These are phyloP conservation scores for Thunnus albacares DNA, from an alignment of 2,797 vertebrate species.

Conservation along the genomic window DNA sequence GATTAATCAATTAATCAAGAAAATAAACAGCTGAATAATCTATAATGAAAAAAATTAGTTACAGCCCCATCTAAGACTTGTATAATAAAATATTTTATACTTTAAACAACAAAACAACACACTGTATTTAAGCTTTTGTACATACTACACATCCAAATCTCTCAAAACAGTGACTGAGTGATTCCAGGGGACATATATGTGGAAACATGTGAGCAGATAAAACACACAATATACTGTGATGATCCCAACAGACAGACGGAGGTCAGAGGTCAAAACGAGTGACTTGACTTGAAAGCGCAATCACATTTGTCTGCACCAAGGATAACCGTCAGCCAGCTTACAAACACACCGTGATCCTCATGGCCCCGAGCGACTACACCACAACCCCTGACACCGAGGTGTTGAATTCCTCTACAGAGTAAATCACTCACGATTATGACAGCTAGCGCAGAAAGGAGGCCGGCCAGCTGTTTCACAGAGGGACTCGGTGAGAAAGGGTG, in stretches of 20 bases:
- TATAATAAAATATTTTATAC: not conserved
- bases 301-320: slow-evolving; percentile 22
- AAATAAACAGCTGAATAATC: no score
- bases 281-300: slow-evolving; percentile 17
- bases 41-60: not conserved
- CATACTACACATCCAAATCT: not conserved
- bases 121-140: not conserved
- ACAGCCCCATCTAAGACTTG: not conserved
- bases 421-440: slow-evolving; percentile 46
- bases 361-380: not conserved
- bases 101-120: no score
- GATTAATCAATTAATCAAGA: no score
- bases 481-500: slow-evolving; percentile 12
- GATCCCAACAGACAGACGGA: not conserved
- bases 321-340: slow-evolving; percentile 19
- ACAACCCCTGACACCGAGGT: slow-evolving; percentile 36
- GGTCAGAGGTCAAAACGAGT: not conserved
- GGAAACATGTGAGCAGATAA: not conserved
- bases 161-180: not conserved
- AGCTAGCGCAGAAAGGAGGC: slow-evolving; percentile 33
- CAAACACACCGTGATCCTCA: not conserved
- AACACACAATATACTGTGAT: not conserved
- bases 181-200: not conserved
- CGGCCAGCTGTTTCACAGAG: slow-evolving; percentile 53
- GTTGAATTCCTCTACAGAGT: slow-evolving; percentile 33